A percentile compares a stretch with the other conserved stretches of the same genome.
phyloP scores from a whole-genome alignment of 1,140 invertebrate genomes.

The Aricia agestis region DNA sequence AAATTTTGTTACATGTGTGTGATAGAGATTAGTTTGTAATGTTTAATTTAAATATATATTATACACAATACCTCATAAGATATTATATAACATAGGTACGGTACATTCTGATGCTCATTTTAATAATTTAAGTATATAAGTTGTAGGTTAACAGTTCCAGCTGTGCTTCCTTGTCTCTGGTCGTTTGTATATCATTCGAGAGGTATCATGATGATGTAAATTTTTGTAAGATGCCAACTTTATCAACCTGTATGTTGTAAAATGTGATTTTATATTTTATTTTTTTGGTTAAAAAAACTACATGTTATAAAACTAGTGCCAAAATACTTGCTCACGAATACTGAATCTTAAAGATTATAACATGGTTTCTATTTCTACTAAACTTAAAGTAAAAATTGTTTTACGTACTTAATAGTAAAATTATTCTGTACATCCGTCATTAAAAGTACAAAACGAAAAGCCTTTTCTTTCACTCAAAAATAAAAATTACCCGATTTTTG shows the following conservation, averaged over 20 bases:
- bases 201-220: not conserved
- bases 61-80: not conserved
- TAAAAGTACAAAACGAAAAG: slow-evolving; percentile 1
- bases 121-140: slow-evolving; percentile 10
- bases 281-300: slow-evolving; percentile 22
- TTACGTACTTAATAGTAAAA: not conserved
- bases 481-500: not conserved
- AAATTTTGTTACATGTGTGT: slow-evolving; percentile 33
- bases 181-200: slow-evolving; percentile 18
- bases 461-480: not conserved
- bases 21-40: slow-evolving; percentile 1
- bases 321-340: slow-evolving; percentile 3
- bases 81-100: not conserved
- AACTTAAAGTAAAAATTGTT: not conserved
- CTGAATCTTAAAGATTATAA: not conserved
- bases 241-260: not conserved
- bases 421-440: not conserved
- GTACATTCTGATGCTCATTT: slow-evolving; percentile 14
- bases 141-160: not conserved
- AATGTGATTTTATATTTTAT: slow-evolving; percentile 2
- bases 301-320: slow-evolving; percentile 1
- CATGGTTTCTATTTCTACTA: not conserved
- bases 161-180: slow-evolving; percentile 7
- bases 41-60: not conserved
- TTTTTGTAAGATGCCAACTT: not conserved